These are phyloP conservation scores for Scaptomyza polygonia DNA, from an alignment of 2,888 invertebrate genomes.

Conservation along the genomic window DNA sequence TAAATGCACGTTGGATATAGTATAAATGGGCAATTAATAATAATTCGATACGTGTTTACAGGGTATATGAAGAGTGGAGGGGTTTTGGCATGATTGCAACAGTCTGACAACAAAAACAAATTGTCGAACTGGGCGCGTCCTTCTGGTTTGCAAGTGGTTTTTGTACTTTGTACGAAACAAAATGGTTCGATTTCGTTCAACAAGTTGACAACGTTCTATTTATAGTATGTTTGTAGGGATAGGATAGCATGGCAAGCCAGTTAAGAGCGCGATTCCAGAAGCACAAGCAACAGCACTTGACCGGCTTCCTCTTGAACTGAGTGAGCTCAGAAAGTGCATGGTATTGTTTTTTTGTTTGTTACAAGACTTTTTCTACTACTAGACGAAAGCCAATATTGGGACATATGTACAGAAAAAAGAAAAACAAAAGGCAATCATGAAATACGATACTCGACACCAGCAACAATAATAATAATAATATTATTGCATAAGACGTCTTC, in stretches of 20 bases:
- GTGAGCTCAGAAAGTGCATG: conserved; percentile 5
- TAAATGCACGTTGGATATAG: not conserved
- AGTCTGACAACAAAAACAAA: conserved; percentile 3
- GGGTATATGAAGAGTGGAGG: conserved; percentile 21
- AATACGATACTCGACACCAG: conserved; percentile 38
- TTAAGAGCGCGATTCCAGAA: conserved; percentile 33
- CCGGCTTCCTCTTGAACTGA: conserved; percentile 49
- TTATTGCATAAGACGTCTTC: conserved; percentile 36
- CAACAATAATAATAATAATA: conserved; percentile 33
- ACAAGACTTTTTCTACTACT: conserved; percentile 46
- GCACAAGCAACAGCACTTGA: conserved; percentile 50
- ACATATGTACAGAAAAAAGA: conserved; percentile 13
- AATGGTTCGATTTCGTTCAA: conserved; percentile 60
- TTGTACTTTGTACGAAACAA: conserved; percentile 33
- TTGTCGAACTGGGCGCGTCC: conserved; percentile 36
- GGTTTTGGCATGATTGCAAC: not conserved
- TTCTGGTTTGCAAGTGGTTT: conserved; percentile 9
- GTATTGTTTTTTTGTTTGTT: not conserved
- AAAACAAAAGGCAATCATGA: conserved; percentile 45
- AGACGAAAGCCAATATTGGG: conserved; percentile 19
- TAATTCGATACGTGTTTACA: not conserved
- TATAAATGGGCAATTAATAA: not conserved
- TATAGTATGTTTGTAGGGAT: conserved; percentile 23
- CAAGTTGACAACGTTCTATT: conserved; percentile 59
- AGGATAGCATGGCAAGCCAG: conserved; percentile 39